Evolutionary conservation across 2,797 vertebrate genomes (phyloP), one percentile per base, ranked within the genome.

Genomic region (Acomys russatus): DNA sequence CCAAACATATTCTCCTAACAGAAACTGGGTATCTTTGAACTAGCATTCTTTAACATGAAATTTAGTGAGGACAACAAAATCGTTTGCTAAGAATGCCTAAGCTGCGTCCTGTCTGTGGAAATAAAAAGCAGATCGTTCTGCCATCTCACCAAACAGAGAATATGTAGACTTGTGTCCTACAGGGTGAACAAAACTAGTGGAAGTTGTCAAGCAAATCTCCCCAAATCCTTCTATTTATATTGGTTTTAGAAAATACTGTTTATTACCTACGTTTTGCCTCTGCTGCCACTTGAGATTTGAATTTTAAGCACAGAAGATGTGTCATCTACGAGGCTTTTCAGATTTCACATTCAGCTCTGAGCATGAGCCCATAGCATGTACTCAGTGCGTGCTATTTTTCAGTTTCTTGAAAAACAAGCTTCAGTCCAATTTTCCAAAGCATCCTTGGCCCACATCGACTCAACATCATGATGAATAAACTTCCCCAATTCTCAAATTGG

Each of bases 261-360:
- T 82, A n/a, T 66, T 78, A 54, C 14, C 71, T 80, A 73, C 18
- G 33, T 56, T 94, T 91, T 56, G 7, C 1, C 33, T 95, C 83
- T 90, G 28, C 18, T 71, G 64, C 22, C 70, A 8, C 49, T 61
- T 38, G 12, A n/a, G 51, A 68, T 2, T 54, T 7, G 77, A 73
- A 44, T 66, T 82, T 68, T 59, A 95, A 88, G 68, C 30, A 63
- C 30, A 77, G 82, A 92, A 89, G 64, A 89, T 14, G 33, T 66
- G 59, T 64, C 54, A 89, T 9, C 20, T 63, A 28, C 4, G 74
- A 77, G 38, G n/a, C 54, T 66, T 88, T 88, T 30, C 30, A 86
- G 20, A 77, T 38, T 54, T 51, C 85, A 44, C 35, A 33, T 56
- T 90, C 28, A 28, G 44, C 59, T 33, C 12, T 56, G 71, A 94